Base-by-base conservation (phyloP, 2,888 invertebrate genomes). In the Caenorhabditis zanzibari region DNA sequence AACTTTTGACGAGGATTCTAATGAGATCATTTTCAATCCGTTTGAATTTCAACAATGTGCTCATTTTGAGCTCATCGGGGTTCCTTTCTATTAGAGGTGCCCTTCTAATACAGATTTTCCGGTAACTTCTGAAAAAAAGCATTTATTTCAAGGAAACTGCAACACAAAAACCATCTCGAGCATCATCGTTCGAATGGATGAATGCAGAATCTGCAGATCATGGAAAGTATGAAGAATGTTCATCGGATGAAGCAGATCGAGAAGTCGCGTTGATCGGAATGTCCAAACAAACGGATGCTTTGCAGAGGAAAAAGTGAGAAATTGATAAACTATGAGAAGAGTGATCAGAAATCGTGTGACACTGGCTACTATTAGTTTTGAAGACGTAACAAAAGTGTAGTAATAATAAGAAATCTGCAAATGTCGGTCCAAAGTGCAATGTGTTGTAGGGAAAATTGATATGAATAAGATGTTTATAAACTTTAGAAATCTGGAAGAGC, bases 171-270 rank as follows among this genome's bases (percentile, higher is more conserved):
- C 61, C 86, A 28, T 88, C 88, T 19, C 66, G 88, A 54, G 86
- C 86, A 16, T 86, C 86, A 9, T 87, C 86, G 38, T 88, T 88
- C 74, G 88, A 86, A 44, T 88, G 88, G 87, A 80, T 88, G 44
- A 86, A 86, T 59, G 49, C 66, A 52, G 66, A 66, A 32, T 32
- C 32, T 10, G 56, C 64, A 22, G 66, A 63, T 16, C 66, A 64
- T 44, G 49, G 61, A 35, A 64, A 76, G 47, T 76, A 58, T 22
- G 83, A 83, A 52, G 77, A 81, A 16, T 79, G 82, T 14, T 86
- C 86, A 5, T 85, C 84, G 7, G 86, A 86, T 71, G 86, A 86
- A 32, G 86, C 86, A n/a, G 86, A 86, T 64, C 73, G 85, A 19
- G 86, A 86, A 81, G 86, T 86, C 28, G 86, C 86, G 6, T 54